Conservation (phyloP, 1,140 invertebrate species). For the Hyposmocoma kahamanoa region DNA sequence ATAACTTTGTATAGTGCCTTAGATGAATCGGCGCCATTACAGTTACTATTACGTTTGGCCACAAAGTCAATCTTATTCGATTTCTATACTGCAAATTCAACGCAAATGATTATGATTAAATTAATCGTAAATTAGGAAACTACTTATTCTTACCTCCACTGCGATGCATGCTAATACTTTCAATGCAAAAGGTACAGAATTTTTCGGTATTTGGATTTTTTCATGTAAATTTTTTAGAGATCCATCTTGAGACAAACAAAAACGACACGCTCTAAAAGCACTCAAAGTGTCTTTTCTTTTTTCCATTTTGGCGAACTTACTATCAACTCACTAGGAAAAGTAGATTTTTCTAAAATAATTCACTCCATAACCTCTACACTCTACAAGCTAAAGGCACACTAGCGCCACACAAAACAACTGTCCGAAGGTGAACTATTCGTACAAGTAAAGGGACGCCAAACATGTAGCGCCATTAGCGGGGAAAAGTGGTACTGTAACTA, state of each 20-base stretch:
- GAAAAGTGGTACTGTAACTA: constrained; percentile 14
- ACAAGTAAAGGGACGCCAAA: constrained; percentile 13
- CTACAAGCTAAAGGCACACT: constrained; percentile 11
- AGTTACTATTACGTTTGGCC: background rate
- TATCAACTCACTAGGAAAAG: background rate
- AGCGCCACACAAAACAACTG: constrained; percentile 23
- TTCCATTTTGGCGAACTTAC: constrained; percentile 68
- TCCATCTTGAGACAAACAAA: constrained; percentile 78
- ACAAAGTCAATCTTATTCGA: no score
- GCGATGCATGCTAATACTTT: constrained; percentile 84
- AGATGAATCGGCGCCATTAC: constrained; percentile 31
- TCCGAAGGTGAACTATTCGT: constrained; percentile 9
- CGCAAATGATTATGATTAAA: no score
- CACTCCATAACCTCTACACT: constrained; percentile 42
- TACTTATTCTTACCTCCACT: constrained; percentile 82
- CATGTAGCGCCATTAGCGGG: constrained; percentile 23
- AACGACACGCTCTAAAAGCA: constrained; percentile 80
- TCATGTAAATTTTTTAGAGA: constrained; percentile 80
- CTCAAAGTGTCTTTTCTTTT: constrained; percentile 75
- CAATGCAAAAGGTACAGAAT: constrained; percentile 77
- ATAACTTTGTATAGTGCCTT: background rate
- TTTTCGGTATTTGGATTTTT: constrained; percentile 71
- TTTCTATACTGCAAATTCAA: no score
- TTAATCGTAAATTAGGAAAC: no score
- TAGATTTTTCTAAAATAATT: constrained; percentile 4